Conservation (phyloP, 2,113 vertebrate species). For the Nycticryphes semicollaris region DNA sequence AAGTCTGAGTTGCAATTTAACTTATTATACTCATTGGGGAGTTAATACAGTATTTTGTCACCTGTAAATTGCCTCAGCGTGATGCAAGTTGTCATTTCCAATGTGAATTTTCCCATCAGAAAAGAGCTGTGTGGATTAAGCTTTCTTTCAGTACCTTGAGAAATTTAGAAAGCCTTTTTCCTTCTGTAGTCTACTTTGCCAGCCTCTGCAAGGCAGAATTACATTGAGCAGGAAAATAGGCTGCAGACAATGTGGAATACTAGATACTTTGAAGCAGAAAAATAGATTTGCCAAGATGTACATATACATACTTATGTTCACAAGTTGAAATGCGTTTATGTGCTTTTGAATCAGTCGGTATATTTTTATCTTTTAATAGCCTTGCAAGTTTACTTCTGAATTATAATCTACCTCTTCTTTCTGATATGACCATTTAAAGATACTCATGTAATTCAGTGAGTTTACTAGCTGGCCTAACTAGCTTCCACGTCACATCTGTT, state of each 20-base stretch:
- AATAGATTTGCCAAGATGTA: neutral
- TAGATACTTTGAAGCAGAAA: neutral
- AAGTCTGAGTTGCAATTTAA: neutral
- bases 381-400: neutral
- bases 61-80: slow-evolving; percentile 19
- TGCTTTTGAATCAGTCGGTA: neutral
- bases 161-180: neutral
- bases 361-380: neutral
- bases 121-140: neutral
- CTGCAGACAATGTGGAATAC: neutral
- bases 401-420: neutral
- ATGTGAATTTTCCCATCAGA: neutral
- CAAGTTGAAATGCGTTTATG: neutral
- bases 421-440: neutral
- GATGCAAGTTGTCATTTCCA: slow-evolving; percentile 2
- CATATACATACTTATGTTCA: neutral
- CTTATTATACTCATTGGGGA: neutral
- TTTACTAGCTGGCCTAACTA: neutral
- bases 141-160: slow-evolving; percentile 5
- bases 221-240: neutral
- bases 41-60: neutral
- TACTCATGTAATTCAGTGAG: neutral
- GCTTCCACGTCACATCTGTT: neutral
- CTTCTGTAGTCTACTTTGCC: neutral
- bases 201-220: neutral